phyloP scores from a whole-genome alignment of 2,888 invertebrate genomes.

The Drosophila pullipes region DNA sequence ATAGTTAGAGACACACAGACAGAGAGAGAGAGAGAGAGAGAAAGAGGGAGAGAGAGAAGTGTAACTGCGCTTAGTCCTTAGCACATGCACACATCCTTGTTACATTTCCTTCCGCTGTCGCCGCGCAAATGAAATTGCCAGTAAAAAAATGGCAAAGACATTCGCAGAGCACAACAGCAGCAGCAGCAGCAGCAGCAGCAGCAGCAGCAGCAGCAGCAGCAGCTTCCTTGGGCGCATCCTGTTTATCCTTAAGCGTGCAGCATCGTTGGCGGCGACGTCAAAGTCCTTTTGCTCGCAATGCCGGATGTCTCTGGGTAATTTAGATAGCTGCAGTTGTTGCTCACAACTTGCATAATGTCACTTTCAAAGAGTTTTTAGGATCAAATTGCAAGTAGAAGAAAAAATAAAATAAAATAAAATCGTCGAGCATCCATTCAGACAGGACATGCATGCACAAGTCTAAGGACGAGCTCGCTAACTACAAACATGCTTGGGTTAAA shows the following conservation, averaged over 20 bases:
- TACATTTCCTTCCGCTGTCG: slow-evolving; percentile 66
- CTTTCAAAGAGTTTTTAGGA: slow-evolving; percentile 56
- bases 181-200: slow-evolving; percentile 1
- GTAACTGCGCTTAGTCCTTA: slow-evolving; percentile 37
- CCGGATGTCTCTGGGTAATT: slow-evolving; percentile 82
- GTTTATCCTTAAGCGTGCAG: slow-evolving; percentile 69
- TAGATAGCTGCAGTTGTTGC: slow-evolving; percentile 77
- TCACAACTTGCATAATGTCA: slow-evolving; percentile 76
- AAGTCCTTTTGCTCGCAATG: slow-evolving; percentile 53
- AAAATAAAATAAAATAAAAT: slow-evolving; percentile 15
- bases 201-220: slow-evolving; percentile 6
- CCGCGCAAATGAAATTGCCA: slow-evolving; percentile 71
- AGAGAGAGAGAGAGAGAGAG: neutral
- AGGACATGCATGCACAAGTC: slow-evolving; percentile 46
- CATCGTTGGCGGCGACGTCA: slow-evolving; percentile 30
- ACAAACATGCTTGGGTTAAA: slow-evolving; percentile 42
- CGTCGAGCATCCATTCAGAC: slow-evolving; percentile 29
- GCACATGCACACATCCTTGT: slow-evolving; percentile 41
- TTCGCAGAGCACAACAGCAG: slow-evolving; percentile 12
- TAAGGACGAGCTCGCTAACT: slow-evolving; percentile 8
- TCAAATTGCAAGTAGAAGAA: slow-evolving; percentile 44
- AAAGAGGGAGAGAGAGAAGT: neutral
- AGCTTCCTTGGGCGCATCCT: slow-evolving; percentile 73
- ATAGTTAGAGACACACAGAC: slow-evolving; percentile 5
- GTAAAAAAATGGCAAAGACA: slow-evolving; percentile 49